phyloP scores from a whole-genome alignment of 2,113 vertebrate species.

The Leptobrachium leishanense region DNA sequence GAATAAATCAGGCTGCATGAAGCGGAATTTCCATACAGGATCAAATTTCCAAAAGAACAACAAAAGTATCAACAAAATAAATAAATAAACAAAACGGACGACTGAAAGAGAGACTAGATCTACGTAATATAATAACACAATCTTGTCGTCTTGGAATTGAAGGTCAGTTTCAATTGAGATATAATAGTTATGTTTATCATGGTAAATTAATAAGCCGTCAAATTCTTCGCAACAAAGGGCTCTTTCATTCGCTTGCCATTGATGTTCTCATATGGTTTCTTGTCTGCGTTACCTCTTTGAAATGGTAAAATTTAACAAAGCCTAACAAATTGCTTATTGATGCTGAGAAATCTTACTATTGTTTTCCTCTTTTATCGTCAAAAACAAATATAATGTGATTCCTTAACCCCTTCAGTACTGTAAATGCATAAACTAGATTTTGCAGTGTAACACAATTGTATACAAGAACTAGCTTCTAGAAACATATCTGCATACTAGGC shows the following conservation, averaged over 20 bases:
- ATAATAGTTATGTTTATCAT: slow-evolving; percentile 41
- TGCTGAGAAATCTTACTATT: neutral
- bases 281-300: neutral
- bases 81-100: slow-evolving; percentile 10
- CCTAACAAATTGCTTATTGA: slow-evolving; percentile 3
- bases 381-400: neutral
- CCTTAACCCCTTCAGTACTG: neutral
- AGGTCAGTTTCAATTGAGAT: slow-evolving; percentile 35
- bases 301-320: neutral
- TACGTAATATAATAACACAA: slow-evolving; percentile 34
- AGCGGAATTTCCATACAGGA: slow-evolving; percentile 25
- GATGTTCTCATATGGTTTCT: neutral
- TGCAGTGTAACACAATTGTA: too few species aligned
- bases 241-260: neutral
- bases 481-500: too few species aligned
- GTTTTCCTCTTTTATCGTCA: neutral
- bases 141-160: slow-evolving; percentile 16
- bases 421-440: too few species aligned
- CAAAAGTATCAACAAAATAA: slow-evolving; percentile 5
- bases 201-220: slow-evolving; percentile 40
- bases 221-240: neutral
- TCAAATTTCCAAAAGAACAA: slow-evolving; percentile 37
- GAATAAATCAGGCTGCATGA: slow-evolving; percentile 43
- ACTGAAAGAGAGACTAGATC: neutral
- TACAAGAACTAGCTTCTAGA: too few species aligned